Base-by-base conservation (phyloP, 2,888 invertebrate genomes). In the Galeopsomyia nigrocyanea region DNA sequence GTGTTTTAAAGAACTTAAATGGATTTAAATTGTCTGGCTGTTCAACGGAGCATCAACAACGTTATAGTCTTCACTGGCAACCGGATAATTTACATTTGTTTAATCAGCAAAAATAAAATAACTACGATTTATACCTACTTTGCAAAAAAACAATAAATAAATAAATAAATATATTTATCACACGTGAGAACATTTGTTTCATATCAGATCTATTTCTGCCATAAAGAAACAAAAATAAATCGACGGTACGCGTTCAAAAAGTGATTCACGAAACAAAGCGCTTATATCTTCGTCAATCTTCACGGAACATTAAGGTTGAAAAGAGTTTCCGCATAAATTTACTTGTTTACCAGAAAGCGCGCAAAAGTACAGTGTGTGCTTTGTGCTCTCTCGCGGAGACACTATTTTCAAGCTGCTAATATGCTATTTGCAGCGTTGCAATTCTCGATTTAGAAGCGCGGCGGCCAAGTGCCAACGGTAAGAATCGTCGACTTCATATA, bases 351-450 rank as follows among this genome's bases (percentile, higher is more conserved):
- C n/a, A 61, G n/a, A n/a, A 49, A 13, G 13, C 39, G 13, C 39
- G 19, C 26, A 26, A 26, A 3, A 5, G 26, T 26, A n/a, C 14
- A 57, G 26, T 5, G 26, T 26, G 26, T 26, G 26, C 5, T 26
- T 26, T 26, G 26, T 55, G 56, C 68, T 71, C 69, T 58, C 17
- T 47, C 51, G 39, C 5, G 39, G 7, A 9, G 3, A 31, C 17
- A 50, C 68, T 76, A 71, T 75, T 75, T 39, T 75, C 65, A 51
- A 66, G 66, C 70, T 64, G 49, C 56, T 56, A 71, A 64, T 74
- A n/a, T 73, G 61, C 79, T 82, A 82, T 82, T 81, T 76, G 76
- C 72, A 79, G 79, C 19, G 76, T n/a, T 67, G 67, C 31, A 63
- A 68, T 21, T 67, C 74, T 73, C 62, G 51, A 74, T 80, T 80